Base-by-base conservation (phyloP, 1,140 invertebrate genomes). In the Bombus sibiricus region DNA sequence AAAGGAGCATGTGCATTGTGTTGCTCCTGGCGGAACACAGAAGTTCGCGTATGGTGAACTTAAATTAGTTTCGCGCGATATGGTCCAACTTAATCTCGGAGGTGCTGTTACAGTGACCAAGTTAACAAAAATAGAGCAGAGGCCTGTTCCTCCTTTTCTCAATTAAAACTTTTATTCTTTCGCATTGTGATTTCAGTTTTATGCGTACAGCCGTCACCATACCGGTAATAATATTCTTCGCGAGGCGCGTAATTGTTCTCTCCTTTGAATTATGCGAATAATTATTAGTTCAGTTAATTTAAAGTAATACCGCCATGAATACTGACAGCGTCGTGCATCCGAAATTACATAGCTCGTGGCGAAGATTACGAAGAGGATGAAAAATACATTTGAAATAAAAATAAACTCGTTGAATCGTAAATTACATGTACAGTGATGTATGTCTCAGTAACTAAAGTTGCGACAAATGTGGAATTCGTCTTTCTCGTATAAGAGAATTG, bases 21-120 rank as follows among this genome's bases (percentile, higher is more conserved):
- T 39, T 39, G 25, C 39, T 43, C 9, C 32, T 28, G 37, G 1
- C 0, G 25, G 37, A 47, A 12, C 62, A 10, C 8, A 28, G 3
- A 15, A 72, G 64, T 86, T 86, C 80, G 32, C 37, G 32, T 25
- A 5, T 34, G 75, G 47, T n/a, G 25, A 85, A 87, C 83, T 87
- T 87, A 87, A 87, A 87, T 87, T 84, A 87, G 83, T 87, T 85
- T 81, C 32, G 18, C 12, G 34, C 59, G 77, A 78, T 84, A 84
- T 64, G 81, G 75, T 57, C 0, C 37, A 8, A 28, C 57, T 79
- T 64, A 83, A 71, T 59, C 32, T 47, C 68, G 3, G 37, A 22
- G 39, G 32, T 59, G 28, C 68, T 28, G 59, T 32, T 64, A 39
- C n/a, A n/a, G 28, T 82, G 62, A 57, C 59, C 71, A 69, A 68